These are phyloP conservation scores for Excalfactoria chinensis DNA, from an alignment of 2,113 vertebrate species.

Conservation along the genomic window DNA sequence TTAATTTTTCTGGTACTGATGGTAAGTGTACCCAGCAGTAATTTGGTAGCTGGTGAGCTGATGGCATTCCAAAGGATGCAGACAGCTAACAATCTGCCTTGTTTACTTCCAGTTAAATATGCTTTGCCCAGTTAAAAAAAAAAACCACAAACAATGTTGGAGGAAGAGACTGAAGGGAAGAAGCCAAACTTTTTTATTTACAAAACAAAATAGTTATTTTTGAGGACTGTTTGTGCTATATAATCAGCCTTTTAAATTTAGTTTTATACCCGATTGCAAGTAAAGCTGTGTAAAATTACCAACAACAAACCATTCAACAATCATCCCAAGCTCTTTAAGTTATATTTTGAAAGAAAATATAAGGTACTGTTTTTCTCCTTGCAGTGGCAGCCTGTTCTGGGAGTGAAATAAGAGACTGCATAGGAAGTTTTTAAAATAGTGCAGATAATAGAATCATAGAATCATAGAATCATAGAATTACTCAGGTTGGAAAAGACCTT, in stretches of 20 bases:
- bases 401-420: neutral
- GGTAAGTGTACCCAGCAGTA: neutral
- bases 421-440: neutral
- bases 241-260: conserved; percentile 29
- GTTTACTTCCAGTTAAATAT: conserved; percentile 32
- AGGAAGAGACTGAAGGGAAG: neutral
- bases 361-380: neutral
- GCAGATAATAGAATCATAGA: too few relatives aligned
- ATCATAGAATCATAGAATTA: too few relatives aligned
- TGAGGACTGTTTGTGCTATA: neutral
- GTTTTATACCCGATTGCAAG: conserved; percentile 56
- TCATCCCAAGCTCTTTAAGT: neutral
- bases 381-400: neutral
- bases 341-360: neutral
- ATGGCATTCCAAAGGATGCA: neutral
- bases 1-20: conserved; percentile 36
- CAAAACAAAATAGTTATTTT: neutral
- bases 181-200: conserved; percentile 13
- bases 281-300: conserved; percentile 24
- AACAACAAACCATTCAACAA: neutral
- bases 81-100: conserved; percentile 38
- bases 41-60: conserved; percentile 39
- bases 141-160: neutral
- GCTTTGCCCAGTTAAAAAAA: conserved; percentile 12
- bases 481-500: too few relatives aligned